Evolutionary conservation across 2,113 vertebrate genomes (phyloP).

Genomic region (Tyrannus savana): DNA sequence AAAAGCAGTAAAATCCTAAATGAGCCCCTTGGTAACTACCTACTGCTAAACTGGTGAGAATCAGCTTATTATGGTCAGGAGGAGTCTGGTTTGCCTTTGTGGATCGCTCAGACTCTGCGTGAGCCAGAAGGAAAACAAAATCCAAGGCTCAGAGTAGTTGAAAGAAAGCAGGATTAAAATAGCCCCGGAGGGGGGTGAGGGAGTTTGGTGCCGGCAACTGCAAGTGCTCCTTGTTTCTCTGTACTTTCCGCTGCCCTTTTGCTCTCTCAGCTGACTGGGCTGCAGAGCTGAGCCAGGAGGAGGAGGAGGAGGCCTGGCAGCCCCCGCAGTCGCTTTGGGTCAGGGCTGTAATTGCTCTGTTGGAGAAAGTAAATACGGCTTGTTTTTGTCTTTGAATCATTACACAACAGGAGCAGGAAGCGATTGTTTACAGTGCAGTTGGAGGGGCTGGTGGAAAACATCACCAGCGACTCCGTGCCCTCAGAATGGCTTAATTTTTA

Average conservation of each 20-base stretch:
- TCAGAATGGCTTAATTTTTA: neutral
- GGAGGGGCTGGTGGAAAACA: conserved; percentile 18
- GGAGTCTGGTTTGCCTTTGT: neutral
- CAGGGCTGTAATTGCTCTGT: conserved; percentile 20
- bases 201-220: neutral
- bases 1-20: neutral
- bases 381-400: conserved; percentile 39
- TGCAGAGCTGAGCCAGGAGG: conserved; percentile 8
- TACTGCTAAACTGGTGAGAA: neutral
- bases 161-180: conserved; percentile 68
- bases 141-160: neutral
- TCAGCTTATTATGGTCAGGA: neutral
- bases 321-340: neutral
- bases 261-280: conserved; percentile 61
- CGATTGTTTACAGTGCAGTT: conserved; percentile 13
- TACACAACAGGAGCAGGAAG: conserved; percentile 60
- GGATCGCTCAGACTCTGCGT: neutral
- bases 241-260: conserved; percentile 60
- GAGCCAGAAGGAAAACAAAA: conserved; percentile 23
- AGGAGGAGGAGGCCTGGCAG: neutral
- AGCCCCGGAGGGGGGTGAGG: neutral
- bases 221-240: conserved; percentile 32
- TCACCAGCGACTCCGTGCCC: neutral
- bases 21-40: neutral
- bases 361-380: conserved; percentile 53